A percentile compares a stretch with the other conserved stretches of the same genome.
Evolutionary conservation across 2,888 invertebrate species (phyloP).

Genomic region (Morpho helenor): DNA sequence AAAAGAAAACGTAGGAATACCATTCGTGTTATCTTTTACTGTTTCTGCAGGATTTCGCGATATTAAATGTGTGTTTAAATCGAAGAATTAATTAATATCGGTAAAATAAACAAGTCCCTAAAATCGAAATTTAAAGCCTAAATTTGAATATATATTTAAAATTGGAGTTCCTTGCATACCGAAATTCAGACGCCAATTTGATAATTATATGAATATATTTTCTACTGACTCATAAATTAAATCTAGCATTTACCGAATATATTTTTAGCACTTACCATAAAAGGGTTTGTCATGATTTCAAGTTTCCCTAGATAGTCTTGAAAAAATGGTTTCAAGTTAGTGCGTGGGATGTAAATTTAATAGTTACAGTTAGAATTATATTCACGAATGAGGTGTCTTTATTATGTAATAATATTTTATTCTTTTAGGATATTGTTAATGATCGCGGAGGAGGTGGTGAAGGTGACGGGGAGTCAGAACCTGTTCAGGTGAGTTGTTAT

Average conservation of each 20-base stretch:
- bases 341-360: conserved; percentile 12
- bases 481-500: conserved; percentile 45
- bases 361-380: conserved; percentile 11
- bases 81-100: no score
- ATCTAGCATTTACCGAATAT: neutral
- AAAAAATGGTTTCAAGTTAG: conserved; percentile 18
- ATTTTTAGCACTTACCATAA: conserved; percentile 10
- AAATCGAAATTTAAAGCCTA: no score
- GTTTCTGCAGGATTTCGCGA: no score
- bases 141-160: no score
- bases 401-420: conserved; percentile 3
- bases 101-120: no score
- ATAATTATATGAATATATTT: no score
- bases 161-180: no score
- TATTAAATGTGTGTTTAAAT: no score
- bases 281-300: conserved; percentile 17
- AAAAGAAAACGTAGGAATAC: no score
- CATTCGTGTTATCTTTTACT: neutral
- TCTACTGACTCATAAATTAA: no score
- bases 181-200: no score
- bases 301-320: conserved; percentile 21
- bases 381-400: neutral
- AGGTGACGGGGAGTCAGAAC: conserved; percentile 56
- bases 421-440: conserved; percentile 63
- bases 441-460: conserved; percentile 69